A percentile compares a stretch with the other conserved stretches of the same genome.
Conservation (phyloP, 2,888 invertebrate species). For the Perdita meconis region DNA sequence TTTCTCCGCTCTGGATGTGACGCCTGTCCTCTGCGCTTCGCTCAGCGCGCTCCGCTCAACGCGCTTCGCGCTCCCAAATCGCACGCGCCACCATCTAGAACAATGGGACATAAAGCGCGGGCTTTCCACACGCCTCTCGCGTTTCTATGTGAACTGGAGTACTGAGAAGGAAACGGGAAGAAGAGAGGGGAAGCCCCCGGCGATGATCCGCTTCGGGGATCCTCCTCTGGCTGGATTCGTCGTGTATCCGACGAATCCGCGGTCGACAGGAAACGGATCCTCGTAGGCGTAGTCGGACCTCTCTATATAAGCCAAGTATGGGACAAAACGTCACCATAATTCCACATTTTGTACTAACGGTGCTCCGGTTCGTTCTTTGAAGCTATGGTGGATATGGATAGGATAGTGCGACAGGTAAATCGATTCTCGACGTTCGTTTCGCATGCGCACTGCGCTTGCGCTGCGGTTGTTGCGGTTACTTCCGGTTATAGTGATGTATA, state of each 20-base stretch:
- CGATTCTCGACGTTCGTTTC: no score
- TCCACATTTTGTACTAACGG: conserved; percentile 67
- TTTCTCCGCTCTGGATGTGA: conserved; percentile 73
- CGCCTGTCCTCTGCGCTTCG: conserved; percentile 37
- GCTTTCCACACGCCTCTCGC: conserved; percentile 76
- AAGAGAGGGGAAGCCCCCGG: not conserved
- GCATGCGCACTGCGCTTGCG: no score
- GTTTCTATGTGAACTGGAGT: conserved; percentile 75
- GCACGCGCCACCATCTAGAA: conserved; percentile 52
- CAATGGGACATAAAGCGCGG: conserved; percentile 77
- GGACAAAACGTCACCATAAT: conserved; percentile 74
- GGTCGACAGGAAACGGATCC: conserved; percentile 68
- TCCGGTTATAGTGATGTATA: no score
- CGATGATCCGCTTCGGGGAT: conserved; percentile 18
- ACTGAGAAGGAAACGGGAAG: conserved; percentile 1
- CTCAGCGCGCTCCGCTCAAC: conserved; percentile 53
- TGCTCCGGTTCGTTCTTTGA: conserved; percentile 43
- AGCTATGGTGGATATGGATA: conserved; percentile 54
- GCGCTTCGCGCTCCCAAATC: conserved; percentile 67
- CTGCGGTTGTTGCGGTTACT: not conserved
- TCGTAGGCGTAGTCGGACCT: conserved; percentile 64
- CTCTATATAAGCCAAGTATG: conserved; percentile 76
- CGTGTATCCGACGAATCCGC: conserved; percentile 48
- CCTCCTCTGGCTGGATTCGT: conserved; percentile 19
- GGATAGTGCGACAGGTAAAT: conserved; percentile 65